Evolutionary conservation across 2,888 invertebrate species (phyloP).

Genomic region (Corythucha ciliata): DNA sequence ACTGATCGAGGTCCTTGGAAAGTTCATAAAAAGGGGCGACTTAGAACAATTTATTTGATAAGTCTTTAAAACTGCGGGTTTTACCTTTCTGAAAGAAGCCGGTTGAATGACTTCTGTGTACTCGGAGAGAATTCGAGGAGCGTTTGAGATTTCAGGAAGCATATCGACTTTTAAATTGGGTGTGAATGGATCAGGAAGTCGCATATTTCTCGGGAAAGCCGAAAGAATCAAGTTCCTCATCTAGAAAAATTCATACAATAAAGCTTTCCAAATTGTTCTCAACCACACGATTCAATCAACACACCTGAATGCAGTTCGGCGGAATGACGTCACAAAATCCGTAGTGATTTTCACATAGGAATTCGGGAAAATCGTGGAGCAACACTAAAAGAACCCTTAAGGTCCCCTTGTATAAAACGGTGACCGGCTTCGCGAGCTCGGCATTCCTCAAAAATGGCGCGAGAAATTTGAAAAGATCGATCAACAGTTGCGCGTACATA

Average conservation of each 20-base stretch:
- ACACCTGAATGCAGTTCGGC: conserved; percentile 84
- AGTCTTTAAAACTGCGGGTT: too few relatives aligned
- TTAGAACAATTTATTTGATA: too few relatives aligned
- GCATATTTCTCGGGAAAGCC: conserved; percentile 96
- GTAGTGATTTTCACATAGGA: conserved; percentile 97
- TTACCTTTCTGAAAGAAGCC: conserved; percentile 70
- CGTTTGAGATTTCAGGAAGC: conserved; percentile 75
- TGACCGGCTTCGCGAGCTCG: conserved; percentile 87
- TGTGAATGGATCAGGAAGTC: conserved; percentile 96
- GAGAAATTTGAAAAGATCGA: conserved; percentile 92
- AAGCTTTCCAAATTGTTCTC: background rate
- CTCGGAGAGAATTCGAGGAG: conserved; percentile 83
- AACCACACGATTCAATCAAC: background rate
- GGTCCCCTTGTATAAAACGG: conserved; percentile 90
- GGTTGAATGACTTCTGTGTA: conserved; percentile 80
- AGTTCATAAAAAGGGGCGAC: too few relatives aligned
- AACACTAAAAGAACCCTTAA: conserved; percentile 87
- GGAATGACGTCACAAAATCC: conserved; percentile 99
- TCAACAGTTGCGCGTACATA: conserved; percentile 90
- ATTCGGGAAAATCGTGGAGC: conserved; percentile 98
- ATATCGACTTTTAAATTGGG: conserved; percentile 92
- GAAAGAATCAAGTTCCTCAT: conserved; percentile 97
- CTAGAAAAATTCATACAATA: conserved; percentile 40
- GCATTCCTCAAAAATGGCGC: conserved; percentile 96
- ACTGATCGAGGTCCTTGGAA: conserved; percentile 76